Evolutionary conservation across 2,888 invertebrate genomes (phyloP).

Genomic region (Apotomis turbidana): DNA sequence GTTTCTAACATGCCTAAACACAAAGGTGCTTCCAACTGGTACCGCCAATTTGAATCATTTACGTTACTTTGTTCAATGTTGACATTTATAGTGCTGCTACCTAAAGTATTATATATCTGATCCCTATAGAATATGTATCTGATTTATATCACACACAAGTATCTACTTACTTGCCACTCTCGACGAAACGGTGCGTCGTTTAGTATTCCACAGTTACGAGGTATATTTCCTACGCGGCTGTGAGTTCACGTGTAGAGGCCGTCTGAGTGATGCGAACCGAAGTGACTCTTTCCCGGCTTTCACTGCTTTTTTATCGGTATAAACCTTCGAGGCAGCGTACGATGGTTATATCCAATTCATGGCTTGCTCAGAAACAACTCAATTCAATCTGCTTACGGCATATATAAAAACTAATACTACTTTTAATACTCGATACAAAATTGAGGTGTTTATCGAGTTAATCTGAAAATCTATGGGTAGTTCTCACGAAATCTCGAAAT

Average conservation of each 20-base stretch:
- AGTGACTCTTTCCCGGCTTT: conserved; percentile 39
- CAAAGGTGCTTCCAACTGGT: too few relatives aligned
- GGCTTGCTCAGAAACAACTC: conserved; percentile 53
- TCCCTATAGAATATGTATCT: too few relatives aligned
- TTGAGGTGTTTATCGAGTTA: too few relatives aligned
- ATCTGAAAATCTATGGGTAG: too few relatives aligned
- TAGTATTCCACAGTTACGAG: conserved; percentile 22
- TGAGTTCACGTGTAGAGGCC: conserved; percentile 20
- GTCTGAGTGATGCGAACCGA: conserved; percentile 36
- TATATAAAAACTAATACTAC: background rate
- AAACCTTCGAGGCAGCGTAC: conserved; percentile 52
- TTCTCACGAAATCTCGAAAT: too few relatives aligned
- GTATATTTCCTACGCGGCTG: conserved; percentile 31
- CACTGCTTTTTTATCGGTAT: conserved; percentile 44
- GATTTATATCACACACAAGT: background rate
- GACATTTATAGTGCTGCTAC: too few relatives aligned
- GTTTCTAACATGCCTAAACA: too few relatives aligned
- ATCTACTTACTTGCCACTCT: background rate
- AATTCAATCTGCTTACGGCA: conserved; percentile 46
- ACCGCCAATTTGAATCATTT: too few relatives aligned
- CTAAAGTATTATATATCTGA: too few relatives aligned
- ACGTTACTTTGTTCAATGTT: too few relatives aligned
- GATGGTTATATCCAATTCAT: conserved; percentile 59
- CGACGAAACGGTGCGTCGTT: conserved; percentile 16
- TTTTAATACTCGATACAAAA: too few relatives aligned